A percentile compares a stretch with the other conserved stretches of the same genome.
Conservation (phyloP, 2,888 invertebrate species). For the Melieria picta region DNA sequence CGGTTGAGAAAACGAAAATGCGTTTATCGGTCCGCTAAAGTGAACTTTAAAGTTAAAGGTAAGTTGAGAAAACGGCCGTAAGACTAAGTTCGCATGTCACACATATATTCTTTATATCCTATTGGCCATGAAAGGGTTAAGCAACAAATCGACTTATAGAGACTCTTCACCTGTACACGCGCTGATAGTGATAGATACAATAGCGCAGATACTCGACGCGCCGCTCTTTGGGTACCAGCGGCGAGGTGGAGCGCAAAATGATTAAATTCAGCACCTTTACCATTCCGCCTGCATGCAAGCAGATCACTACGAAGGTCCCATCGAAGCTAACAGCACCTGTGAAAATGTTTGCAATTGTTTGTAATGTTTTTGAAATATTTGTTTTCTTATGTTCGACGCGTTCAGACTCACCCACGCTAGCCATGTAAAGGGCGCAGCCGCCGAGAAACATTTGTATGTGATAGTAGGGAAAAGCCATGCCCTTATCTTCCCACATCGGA, state of each 20-base stretch:
- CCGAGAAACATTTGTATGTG: constrained; percentile 49
- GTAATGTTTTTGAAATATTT: neutral
- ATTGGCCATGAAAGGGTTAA: no score
- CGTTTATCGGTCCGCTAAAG: no score
- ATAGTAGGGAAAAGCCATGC: constrained; percentile 55
- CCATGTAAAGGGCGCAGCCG: constrained; percentile 41
- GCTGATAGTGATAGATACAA: constrained; percentile 55
- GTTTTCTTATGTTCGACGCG: neutral
- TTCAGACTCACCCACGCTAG: constrained; percentile 50
- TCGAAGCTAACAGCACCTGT: constrained; percentile 57
- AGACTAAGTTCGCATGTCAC: no score
- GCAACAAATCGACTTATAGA: neutral
- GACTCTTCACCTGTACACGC: constrained; percentile 46
- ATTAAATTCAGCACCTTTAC: constrained; percentile 46
- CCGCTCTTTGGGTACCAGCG: constrained; percentile 49
- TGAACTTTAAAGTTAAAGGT: no score
- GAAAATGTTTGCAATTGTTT: neutral
- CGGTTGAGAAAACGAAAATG: no score
- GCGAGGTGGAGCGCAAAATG: constrained; percentile 49
- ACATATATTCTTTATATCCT: no score
- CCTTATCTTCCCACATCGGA: constrained; percentile 54
- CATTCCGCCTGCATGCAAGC: constrained; percentile 53
- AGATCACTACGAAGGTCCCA: constrained; percentile 55
- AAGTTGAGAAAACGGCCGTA: no score
- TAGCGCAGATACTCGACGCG: constrained; percentile 53